phyloP scores from a whole-genome alignment of 2,113 vertebrate genomes.

The Alligator sinensis region DNA sequence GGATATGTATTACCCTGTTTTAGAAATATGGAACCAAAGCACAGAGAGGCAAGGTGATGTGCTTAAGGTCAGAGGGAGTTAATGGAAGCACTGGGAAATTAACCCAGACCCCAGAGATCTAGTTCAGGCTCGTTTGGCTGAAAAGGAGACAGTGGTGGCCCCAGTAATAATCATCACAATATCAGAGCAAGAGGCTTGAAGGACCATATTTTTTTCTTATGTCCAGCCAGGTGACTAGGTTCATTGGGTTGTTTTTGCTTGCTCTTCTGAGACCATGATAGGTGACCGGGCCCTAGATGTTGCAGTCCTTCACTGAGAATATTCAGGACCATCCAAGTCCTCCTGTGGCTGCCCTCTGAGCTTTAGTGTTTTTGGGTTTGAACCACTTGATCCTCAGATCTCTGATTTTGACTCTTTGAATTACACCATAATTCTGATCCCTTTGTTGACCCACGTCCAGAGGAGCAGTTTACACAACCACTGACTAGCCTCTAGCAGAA shows the following conservation, averaged over 20 bases:
- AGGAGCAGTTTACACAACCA: background rate
- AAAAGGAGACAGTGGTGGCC: background rate
- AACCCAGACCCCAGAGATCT: background rate
- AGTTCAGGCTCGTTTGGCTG: background rate
- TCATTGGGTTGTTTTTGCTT: background rate
- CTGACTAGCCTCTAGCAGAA: background rate
- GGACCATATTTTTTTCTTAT: background rate
- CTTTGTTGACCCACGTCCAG: too few species aligned
- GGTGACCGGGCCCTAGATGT: background rate
- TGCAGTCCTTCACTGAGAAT: background rate
- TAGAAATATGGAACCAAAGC: background rate
- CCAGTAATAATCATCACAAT: background rate
- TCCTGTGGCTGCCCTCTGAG: background rate
- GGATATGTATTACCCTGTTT: background rate
- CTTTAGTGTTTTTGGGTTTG: background rate
- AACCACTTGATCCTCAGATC: background rate
- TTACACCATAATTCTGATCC: background rate
- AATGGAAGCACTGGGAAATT: background rate
- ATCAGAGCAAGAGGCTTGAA: background rate
- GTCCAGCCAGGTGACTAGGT: background rate
- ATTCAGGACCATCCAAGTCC: background rate
- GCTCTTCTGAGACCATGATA: background rate
- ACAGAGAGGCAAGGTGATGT: background rate
- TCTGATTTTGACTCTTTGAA: background rate
- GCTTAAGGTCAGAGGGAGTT: background rate